These are phyloP conservation scores for Monochamus alternatus DNA, from an alignment of 2,888 invertebrate species.

Conservation along the genomic window DNA sequence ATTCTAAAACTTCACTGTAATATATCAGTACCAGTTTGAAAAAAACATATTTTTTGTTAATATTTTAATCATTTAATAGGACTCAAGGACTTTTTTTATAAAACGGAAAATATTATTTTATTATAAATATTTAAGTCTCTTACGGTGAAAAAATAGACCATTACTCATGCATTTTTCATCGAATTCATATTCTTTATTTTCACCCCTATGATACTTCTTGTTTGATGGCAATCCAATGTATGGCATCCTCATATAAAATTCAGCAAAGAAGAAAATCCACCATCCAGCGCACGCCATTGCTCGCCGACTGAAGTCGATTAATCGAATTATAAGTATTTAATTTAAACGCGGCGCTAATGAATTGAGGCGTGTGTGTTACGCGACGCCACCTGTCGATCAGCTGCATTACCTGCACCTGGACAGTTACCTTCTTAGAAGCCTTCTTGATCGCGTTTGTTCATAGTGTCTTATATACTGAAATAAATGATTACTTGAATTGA, in stretches of 20 bases:
- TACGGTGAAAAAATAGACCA: no score
- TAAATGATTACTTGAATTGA: background rate
- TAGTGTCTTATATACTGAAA: background rate
- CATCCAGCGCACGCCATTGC: background rate
- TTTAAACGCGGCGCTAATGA: conserved; percentile 56
- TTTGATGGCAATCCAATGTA: no score
- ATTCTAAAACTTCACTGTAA: no score
- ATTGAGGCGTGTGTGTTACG: conserved; percentile 58
- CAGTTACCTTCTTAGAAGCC: conserved; percentile 16
- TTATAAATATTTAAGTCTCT: no score
- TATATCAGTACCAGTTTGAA: no score
- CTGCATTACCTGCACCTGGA: conserved; percentile 53
- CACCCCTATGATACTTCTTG: no score
- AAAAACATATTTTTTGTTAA: no score
- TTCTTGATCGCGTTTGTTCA: background rate
- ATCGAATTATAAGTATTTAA: conserved; percentile 60
- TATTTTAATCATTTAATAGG: no score
- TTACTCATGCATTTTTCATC: no score
- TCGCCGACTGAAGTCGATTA: conserved; percentile 44
- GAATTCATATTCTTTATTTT: no score
- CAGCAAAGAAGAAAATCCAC: background rate
- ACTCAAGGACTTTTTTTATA: no score
- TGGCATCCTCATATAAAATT: background rate
- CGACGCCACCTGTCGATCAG: conserved; percentile 63
- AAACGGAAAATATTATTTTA: no score